These are phyloP conservation scores for Oscheius sp. DNA, from an alignment of 2,888 invertebrate genomes.

Conservation along the genomic window DNA sequence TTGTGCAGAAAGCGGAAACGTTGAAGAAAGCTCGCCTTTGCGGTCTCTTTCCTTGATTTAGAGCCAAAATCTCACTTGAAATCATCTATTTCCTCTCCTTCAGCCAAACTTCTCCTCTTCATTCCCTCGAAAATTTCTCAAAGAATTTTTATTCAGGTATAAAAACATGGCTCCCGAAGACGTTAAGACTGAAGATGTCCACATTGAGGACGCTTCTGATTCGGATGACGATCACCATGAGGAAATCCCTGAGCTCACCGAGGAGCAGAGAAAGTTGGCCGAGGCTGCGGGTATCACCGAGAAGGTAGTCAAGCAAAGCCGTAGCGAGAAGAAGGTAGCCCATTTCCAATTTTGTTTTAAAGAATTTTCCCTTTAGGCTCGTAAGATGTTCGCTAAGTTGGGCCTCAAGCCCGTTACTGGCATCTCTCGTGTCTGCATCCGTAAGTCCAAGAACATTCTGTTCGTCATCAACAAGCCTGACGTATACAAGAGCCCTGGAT, in stretches of 20 bases:
- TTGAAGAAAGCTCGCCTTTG: too few relatives aligned
- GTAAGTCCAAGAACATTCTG: constrained; percentile 97
- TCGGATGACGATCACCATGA: constrained; percentile 53
- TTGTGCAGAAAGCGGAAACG: too few relatives aligned
- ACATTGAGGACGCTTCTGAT: constrained; percentile 56
- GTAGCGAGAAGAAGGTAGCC: constrained; percentile 90
- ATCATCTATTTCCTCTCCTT: too few relatives aligned
- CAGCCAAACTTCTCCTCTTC: too few relatives aligned
- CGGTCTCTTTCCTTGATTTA: too few relatives aligned
- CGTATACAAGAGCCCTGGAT: constrained; percentile 96
- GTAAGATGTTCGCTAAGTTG: constrained; percentile 97
- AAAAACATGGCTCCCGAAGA: constrained; percentile 12
- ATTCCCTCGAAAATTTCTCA: too few relatives aligned
- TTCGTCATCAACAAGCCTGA: constrained; percentile 99
- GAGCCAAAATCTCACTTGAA: too few relatives aligned
- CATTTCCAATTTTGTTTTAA: not conserved
- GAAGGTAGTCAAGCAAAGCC: constrained; percentile 85
- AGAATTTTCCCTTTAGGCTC: constrained; percentile 77
- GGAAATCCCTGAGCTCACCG: constrained; percentile 55
- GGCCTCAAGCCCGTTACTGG: constrained; percentile 89
- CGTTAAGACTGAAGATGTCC: constrained; percentile 17
- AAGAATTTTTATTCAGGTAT: too few relatives aligned
- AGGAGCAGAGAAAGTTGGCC: constrained; percentile 68
- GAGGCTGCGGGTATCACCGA: constrained; percentile 70
- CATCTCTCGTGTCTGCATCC: constrained; percentile 94